These are phyloP conservation scores for Tridacna gigas DNA, from an alignment of 2,888 invertebrate species.

Conservation along the genomic window DNA sequence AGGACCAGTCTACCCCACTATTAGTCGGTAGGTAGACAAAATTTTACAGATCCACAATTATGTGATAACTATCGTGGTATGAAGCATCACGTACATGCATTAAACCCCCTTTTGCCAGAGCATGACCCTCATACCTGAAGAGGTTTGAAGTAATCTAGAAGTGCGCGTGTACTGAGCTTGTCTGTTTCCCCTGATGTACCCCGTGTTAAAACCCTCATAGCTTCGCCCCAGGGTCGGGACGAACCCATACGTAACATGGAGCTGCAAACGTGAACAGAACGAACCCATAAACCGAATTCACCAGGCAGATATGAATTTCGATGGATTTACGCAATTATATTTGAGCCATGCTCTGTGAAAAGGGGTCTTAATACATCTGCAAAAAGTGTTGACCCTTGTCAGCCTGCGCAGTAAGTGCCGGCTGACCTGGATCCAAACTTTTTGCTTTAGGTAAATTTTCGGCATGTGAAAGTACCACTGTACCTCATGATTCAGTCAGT, in stretches of 20 bases:
- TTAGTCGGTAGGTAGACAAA: neutral
- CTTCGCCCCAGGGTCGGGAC: constrained; percentile 88
- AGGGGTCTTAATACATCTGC: neutral
- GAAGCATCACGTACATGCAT: no score
- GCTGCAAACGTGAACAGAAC: constrained; percentile 33
- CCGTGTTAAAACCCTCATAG: constrained; percentile 92
- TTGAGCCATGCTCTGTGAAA: neutral
- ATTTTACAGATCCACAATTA: neutral
- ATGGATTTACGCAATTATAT: neutral
- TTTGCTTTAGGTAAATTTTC: no score
- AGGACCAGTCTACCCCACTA: no score
- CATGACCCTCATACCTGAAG: constrained; percentile 82
- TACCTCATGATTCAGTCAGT: no score
- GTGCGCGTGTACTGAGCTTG: constrained; percentile 90
- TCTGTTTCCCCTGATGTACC: constrained; percentile 61
- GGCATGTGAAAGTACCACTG: no score
- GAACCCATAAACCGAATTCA: neutral
- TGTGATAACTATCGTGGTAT: neutral
- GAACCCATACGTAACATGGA: constrained; percentile 85
- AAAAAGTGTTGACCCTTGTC: neutral
- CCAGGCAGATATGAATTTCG: neutral
- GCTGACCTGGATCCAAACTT: no score
- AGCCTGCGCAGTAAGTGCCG: no score
- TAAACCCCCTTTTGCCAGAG: no score
- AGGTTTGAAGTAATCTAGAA: constrained; percentile 93